Base-by-base conservation (phyloP, 30 jellyfish, hydroid and myxozoan species). In the Rhopilema esculentum region DNA sequence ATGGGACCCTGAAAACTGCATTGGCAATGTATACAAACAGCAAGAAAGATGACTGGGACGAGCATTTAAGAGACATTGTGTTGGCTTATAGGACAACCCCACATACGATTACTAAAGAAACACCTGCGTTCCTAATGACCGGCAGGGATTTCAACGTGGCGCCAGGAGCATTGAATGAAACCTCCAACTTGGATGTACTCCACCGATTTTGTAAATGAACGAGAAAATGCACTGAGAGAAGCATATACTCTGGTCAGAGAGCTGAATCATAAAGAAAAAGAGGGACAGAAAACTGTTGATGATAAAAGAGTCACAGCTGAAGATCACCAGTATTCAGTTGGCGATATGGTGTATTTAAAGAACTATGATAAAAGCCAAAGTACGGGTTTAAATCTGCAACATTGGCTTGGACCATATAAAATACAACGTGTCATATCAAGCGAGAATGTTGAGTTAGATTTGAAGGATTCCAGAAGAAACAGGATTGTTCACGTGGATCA, bases 81-180 rank as follows among this genome's bases (percentile, higher is more conserved):
- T 64, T 66, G 19, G 84, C 84, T 28, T 74, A 74, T 66, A 64
- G 84, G 23, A 74, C 84, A 26, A 77, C 88, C 57, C 88, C 88
- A 6, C 88, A 77, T 62, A 2, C 77, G 20, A 73, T 77, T 19
- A 77, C 88, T 0, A 57, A 77, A 63, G 77, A 77, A n/a, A 52
- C 88, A 26, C 88, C 88, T 50, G 73, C 77, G n/a, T 77, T 52
- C 75, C 51, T 77, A 57, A 77, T 77, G 78, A 48, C 29, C 64
- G 78, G 78, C 26, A 61, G 88, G 18, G 66, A 53, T n/a, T 62
- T 77, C 31, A 52, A 23, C 57, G 76, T 62, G 62, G 50, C 88
- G 75, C 77, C 77, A 61, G 51, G 84, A 27, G 84, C 51, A 29
- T 16, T 74, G 40, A n/a, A n/a, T n/a, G n/a, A 64, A 40, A 52